Base-by-base conservation (phyloP, 2,797 vertebrate species). In the Acrossocheilus wenchowensis region DNA sequence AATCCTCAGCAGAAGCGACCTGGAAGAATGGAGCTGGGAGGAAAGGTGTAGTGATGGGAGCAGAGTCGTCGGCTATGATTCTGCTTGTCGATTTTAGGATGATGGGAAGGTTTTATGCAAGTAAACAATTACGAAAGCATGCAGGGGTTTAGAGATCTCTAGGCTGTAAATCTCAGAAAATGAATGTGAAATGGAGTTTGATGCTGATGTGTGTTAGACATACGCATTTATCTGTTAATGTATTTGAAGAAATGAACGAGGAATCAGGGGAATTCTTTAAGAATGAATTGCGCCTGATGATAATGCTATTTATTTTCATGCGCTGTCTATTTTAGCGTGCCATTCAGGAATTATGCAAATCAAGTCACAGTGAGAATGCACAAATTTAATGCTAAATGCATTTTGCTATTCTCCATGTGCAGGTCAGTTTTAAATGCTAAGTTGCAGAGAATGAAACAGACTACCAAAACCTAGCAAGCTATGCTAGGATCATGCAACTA, bases 271-370 rank as follows among this genome's bases (percentile, higher is more conserved):
- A 62, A 19, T 43, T 79, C 2, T 45, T 57, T 6, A 19, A 41
- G 54, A 81, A 36, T 30, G 62, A 50, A 81, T 81, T 34, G 43
- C 11, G 3, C 26, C 62, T 34, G 41, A n/a, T 48, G 62, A 68
- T 68, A 48, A 34, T 50, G 21, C 23, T 36, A 68, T 50, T 68
- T 50, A n/a, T 81, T 30, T 21, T 48, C 17, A 14, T 12, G 26
- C 1, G 2, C 41, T 30, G 57, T 50, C 60, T 81, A 21, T 81
- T 68, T 81, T 68, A 81, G 19, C 1, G 3, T 11, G 30, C 21
- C 17, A 81, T 81, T 50, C 30, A 68, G 43, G 30, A 81, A 81
- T 81, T 68, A 50, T 81, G 62, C 79, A 68, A 68, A 81, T 50
- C 10, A 79, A 71, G n/a, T 50, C 6, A 50, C 43, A 50, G 11